Conservation (phyloP, 37 sponge, comb jelly and placozoan species). For the Diacarnus erythraeanus region DNA sequence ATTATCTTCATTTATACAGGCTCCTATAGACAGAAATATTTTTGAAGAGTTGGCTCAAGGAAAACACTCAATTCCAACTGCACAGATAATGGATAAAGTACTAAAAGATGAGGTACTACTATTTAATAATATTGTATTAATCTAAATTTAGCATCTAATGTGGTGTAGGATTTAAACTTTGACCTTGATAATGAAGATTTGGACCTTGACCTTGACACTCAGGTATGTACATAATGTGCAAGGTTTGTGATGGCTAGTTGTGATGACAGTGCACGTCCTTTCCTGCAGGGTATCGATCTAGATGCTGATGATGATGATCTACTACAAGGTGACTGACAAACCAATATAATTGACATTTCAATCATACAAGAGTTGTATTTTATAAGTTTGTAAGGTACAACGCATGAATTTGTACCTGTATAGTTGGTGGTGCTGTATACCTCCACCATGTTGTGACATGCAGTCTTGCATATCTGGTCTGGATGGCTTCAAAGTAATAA, state of each 20-base stretch:
- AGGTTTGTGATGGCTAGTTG: background rate
- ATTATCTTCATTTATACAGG: slow-evolving; percentile 2
- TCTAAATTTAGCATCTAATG: background rate
- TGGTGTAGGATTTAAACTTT: slow-evolving; percentile 44
- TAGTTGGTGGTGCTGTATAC: too few species aligned
- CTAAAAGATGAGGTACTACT: background rate
- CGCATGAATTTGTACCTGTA: too few species aligned
- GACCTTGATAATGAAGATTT: slow-evolving; percentile 68
- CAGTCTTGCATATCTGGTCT: background rate
- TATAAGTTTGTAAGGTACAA: too few species aligned
- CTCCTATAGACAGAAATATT: slow-evolving; percentile 33
- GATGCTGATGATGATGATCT: slow-evolving; percentile 52
- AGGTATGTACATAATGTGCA: background rate
- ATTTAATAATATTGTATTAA: background rate
- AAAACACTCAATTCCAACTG: background rate
- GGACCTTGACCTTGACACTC: slow-evolving; percentile 34
- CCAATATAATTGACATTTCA: too few species aligned
- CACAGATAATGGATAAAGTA: background rate
- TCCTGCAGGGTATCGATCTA: slow-evolving; percentile 36
- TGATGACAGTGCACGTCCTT: too few species aligned
- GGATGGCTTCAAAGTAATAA: background rate
- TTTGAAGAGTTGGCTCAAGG: slow-evolving; percentile 40
- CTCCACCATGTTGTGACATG: background rate
- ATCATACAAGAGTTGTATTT: too few species aligned
- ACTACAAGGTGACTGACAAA: slow-evolving; percentile 13